A percentile compares a stretch with the other conserved stretches of the same genome.
phyloP scores from a whole-genome alignment of 2,113 vertebrate genomes.

The Oreocharis arfaki region DNA sequence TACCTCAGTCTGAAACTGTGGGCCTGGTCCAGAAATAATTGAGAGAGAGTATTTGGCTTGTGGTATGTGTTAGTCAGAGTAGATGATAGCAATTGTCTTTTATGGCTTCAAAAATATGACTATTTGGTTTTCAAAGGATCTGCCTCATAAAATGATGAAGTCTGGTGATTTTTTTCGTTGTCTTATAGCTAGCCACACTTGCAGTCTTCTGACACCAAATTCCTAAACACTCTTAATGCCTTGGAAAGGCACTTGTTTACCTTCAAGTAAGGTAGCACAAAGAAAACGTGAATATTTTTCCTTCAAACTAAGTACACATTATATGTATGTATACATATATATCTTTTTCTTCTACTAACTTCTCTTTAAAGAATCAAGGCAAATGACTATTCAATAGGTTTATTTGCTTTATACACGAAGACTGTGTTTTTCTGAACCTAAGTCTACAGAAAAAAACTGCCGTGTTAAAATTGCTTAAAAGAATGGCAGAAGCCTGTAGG shows the following conservation, averaged over 20 bases:
- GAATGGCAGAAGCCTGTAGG: not conserved
- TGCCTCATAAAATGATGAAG: not conserved
- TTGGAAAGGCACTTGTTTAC: not conserved
- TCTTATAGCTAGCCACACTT: not conserved
- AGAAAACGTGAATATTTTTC: not conserved
- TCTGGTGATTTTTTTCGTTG: not conserved
- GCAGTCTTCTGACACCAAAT: not conserved
- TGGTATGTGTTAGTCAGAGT: not conserved
- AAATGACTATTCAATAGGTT: not conserved
- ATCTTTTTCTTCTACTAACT: not conserved
- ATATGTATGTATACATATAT: too few species aligned
- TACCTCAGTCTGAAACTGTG: not conserved
- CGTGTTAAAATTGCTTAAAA: not conserved
- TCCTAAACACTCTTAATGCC: not conserved
- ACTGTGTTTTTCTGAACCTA: not conserved
- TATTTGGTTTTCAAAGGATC: not conserved
- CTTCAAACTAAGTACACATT: not conserved
- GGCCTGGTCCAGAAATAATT: not conserved
- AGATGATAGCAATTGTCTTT: not conserved
- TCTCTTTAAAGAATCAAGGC: not conserved
- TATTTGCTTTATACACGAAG: not conserved
- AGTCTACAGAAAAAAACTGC: not conserved
- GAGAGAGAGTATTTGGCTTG: not conserved
- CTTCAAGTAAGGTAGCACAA: not conserved
- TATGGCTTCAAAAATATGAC: not conserved